Base-by-base conservation (phyloP, 2,797 vertebrate species). In the Acanthurus tractus region DNA sequence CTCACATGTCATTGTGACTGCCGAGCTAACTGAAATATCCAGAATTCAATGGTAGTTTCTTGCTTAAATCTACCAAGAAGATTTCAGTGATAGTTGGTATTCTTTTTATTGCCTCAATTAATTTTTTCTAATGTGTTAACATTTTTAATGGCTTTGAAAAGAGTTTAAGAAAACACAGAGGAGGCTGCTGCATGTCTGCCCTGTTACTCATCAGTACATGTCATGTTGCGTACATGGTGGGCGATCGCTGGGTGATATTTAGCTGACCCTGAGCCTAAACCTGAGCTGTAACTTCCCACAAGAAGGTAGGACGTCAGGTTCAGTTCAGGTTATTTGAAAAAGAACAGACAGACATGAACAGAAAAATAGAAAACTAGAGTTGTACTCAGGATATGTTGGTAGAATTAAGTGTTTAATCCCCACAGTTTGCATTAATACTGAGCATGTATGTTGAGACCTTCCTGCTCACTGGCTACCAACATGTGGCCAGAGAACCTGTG, bases 261-360 rank as follows among this genome's bases (percentile, higher is more conserved):
- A 57, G 22, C 63, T 70, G 69, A 75, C 42, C 25, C 36, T 54
- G 44, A 62, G 40, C 61, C 61, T 38, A 70, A 55, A 69, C 64
- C 38, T 61, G 29, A 79, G 56, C 29, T 56, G 18, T 52, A 46
- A 61, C 45, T 20, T 66, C 74, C 72, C 13, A 68, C 80, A 48
- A 62, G 48, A 64, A 25, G 20, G 45, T 40, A 68, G 68, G 50
- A 85, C 38, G 66, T 45, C n/a, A 20, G 49, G 55, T 36, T 55
- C 4, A 67, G 1, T 63, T 54, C 56, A 44, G 18, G 22, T 50
- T 63, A 22, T 44, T 54, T 44, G 13, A 72, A 62, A 45, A 52
- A 50, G 17, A 46, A 75, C 44, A 67, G n/a, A 29, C 3, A 36
- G 8, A 63, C 10, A 49, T 17, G 1, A 65, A 6, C 29, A 34